Conservation (phyloP, 2,888 invertebrate genomes). For the Platycheirus albimanus region DNA sequence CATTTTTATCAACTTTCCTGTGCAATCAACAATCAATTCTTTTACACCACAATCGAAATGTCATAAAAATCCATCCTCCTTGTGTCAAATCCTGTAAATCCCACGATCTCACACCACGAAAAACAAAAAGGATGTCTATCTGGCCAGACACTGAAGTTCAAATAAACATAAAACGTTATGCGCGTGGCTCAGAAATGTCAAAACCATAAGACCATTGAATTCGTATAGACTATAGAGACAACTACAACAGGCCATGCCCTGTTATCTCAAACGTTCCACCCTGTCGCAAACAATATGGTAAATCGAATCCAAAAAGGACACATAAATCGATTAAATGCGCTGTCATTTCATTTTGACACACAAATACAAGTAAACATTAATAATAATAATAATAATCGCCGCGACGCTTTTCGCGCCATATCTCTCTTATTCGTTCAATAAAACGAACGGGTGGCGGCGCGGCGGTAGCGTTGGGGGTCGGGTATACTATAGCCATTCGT, state of each 20-base stretch:
- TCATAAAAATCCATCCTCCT: constrained; percentile 41
- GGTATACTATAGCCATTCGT: constrained; percentile 19
- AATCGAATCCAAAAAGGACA: constrained; percentile 74
- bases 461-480: neutral
- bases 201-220: constrained; percentile 21
- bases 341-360: constrained; percentile 81
- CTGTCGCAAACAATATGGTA: constrained; percentile 73
- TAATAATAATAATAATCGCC: constrained; percentile 34
- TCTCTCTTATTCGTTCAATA: neutral
- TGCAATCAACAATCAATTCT: constrained; percentile 30
- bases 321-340: constrained; percentile 81
- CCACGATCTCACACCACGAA: neutral
- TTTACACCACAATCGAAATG: constrained; percentile 47
- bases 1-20: neutral
- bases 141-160: constrained; percentile 34
- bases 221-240: neutral
- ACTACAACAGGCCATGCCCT: constrained; percentile 43
- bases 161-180: constrained; percentile 58
- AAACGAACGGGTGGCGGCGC: too few relatives aligned
- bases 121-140: constrained; percentile 18
- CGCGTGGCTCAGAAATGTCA: constrained; percentile 55
- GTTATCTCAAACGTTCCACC: constrained; percentile 68
- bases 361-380: constrained; percentile 59
- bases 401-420: constrained; percentile 48
- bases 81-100: constrained; percentile 30